phyloP scores from a whole-genome alignment of 1,140 invertebrate genomes.

The Scaptodrosophila lebanonensis region DNA sequence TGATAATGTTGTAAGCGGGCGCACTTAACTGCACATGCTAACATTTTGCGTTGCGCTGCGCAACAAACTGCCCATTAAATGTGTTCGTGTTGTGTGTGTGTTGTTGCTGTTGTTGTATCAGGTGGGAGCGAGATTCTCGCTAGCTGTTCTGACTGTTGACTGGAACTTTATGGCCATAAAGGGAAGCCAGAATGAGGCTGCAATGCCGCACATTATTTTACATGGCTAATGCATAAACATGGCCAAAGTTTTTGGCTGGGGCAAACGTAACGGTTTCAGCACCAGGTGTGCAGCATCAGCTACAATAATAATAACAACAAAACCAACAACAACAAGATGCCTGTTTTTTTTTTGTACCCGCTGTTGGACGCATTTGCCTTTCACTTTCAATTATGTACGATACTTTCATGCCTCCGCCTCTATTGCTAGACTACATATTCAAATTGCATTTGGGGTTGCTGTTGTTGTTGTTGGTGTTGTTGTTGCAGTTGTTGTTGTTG shows the following conservation, averaged over 20 bases:
- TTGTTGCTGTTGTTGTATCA: slow-evolving; percentile 1
- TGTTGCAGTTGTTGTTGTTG: too few species aligned
- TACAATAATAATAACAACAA: slow-evolving; percentile 10
- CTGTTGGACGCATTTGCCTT: slow-evolving; percentile 10
- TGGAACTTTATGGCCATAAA: slow-evolving; percentile 63
- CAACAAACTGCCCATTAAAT: slow-evolving; percentile 42
- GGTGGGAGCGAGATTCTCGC: background rate
- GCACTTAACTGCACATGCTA: slow-evolving; percentile 70
- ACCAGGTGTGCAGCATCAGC: slow-evolving; percentile 46
- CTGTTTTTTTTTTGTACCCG: background rate
- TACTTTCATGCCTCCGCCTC: background rate
- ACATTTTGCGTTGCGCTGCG: slow-evolving; percentile 44
- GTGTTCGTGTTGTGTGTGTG: slow-evolving; percentile 1
- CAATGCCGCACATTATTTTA: slow-evolving; percentile 50
- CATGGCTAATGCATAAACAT: slow-evolving; percentile 70
- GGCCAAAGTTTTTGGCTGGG: slow-evolving; percentile 39
- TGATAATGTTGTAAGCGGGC: slow-evolving; percentile 39
- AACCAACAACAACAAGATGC: too few species aligned
- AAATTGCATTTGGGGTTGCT: slow-evolving; percentile 45
- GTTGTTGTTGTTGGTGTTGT: too few species aligned
- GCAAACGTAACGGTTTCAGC: background rate
- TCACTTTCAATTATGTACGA: slow-evolving; percentile 31
- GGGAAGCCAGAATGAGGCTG: slow-evolving; percentile 33
- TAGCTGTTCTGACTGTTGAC: background rate
- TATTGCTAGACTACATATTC: slow-evolving; percentile 30